A percentile compares a stretch with the other conserved stretches of the same genome.
Evolutionary conservation across 2,797 vertebrate genomes (phyloP).

Genomic region (Neopelma chrysocephalum): DNA sequence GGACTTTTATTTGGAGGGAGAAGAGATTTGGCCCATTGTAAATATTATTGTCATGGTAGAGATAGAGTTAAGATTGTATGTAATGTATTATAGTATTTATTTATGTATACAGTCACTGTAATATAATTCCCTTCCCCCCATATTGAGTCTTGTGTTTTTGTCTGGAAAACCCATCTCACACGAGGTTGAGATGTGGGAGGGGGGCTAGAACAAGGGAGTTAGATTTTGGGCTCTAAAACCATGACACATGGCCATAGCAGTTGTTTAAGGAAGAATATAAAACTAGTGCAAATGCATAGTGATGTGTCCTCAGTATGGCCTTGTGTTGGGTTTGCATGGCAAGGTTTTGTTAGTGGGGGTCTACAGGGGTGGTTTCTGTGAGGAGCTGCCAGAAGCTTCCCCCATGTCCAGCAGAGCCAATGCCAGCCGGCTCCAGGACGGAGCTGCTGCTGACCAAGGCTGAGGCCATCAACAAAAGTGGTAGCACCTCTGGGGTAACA

Average conservation of each 20-base stretch:
- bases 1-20: too few species aligned
- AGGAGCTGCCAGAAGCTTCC: neutral
- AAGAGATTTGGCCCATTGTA: too few species aligned
- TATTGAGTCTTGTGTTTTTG: too few species aligned
- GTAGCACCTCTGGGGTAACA: neutral
- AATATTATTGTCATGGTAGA: too few species aligned
- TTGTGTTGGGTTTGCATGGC: neutral
- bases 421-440: accelerated
- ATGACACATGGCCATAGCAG: neutral
- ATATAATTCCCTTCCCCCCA: too few species aligned
- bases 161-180: too few species aligned
- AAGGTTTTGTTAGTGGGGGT: neutral
- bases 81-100: too few species aligned
- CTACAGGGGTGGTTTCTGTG: neutral
- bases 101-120: too few species aligned
- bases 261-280: neutral
- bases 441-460: neutral
- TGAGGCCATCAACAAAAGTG: accelerated
- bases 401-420: neutral
- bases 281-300: neutral
- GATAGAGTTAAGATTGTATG: too few species aligned
- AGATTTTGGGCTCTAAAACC: too few species aligned
- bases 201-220: too few species aligned
- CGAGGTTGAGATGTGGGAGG: too few species aligned
- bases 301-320: neutral